phyloP scores from a whole-genome alignment of 2,113 vertebrate genomes.

The Cathartes aura region DNA sequence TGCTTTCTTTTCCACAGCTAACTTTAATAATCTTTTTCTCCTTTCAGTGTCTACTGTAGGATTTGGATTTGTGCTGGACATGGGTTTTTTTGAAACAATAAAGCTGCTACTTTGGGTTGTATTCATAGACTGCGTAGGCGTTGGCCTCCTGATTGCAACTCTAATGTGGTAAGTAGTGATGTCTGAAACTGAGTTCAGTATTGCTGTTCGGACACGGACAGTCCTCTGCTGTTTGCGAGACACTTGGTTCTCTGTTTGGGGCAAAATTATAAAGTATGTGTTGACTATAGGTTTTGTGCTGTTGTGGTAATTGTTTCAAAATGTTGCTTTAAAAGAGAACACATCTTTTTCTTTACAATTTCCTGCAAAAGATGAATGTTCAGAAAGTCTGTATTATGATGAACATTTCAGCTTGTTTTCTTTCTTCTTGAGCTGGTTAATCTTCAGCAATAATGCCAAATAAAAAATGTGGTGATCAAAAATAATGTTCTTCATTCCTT shows the following conservation, averaged over 20 bases:
- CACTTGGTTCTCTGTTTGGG: background rate
- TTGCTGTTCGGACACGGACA: background rate
- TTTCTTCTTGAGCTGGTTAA: background rate
- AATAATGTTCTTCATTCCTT: background rate
- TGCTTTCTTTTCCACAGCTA: background rate
- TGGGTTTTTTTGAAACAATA: conserved; percentile 90
- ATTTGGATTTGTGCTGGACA: conserved; percentile 94
- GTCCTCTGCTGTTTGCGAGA: background rate
- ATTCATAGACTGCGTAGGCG: conserved; percentile 95
- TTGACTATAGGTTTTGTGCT: background rate
- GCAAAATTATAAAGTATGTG: background rate
- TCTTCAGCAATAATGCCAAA: background rate
- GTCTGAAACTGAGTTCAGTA: background rate
- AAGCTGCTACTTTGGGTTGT: conserved; percentile 98
- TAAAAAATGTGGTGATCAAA: background rate
- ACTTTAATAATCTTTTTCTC: background rate
- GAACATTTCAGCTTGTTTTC: background rate
- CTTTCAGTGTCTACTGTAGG: conserved; percentile 91
- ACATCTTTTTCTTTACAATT: background rate
- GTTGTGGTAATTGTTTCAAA: background rate
- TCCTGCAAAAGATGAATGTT: background rate
- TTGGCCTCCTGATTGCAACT: conserved; percentile 94
- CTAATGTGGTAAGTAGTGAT: conserved; percentile 91
- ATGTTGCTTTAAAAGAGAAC: background rate
- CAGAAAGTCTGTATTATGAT: background rate